Evolutionary conservation across 1,140 invertebrate genomes (phyloP).

Genomic region (Condylostylus longicornis): DNA sequence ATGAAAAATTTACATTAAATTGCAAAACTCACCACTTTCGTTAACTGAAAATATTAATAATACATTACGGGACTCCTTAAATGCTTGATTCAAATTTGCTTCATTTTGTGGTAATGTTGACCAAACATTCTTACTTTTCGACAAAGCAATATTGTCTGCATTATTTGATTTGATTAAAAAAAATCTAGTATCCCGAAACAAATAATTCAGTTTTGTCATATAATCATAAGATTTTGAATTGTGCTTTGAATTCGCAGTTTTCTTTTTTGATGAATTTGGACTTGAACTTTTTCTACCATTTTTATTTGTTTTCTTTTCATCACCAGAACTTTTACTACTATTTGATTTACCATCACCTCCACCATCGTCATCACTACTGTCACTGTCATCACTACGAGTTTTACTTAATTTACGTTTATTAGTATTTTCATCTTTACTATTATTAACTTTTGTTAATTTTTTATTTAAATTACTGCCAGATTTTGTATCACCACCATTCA

Average conservation of each 20-base stretch:
- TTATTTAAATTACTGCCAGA: conserved; percentile 5
- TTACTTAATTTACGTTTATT: neutral
- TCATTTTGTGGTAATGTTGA: conserved; percentile 95
- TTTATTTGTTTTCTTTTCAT: conserved; percentile 19
- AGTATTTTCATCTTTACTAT: neutral
- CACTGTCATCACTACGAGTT: neutral
- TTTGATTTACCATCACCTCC: conserved; percentile 18
- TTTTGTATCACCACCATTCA: conserved; percentile 34
- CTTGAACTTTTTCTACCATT: conserved; percentile 17
- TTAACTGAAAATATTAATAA: conserved; percentile 94
- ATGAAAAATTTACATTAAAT: no score
- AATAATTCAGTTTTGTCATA: conserved; percentile 78
- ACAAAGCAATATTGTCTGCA: conserved; percentile 86
- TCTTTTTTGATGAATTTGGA: conserved; percentile 23
- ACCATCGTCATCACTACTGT: conserved; percentile 16
- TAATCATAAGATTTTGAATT: conserved; percentile 63
- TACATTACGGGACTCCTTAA: conserved; percentile 81
- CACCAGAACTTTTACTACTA: no score
- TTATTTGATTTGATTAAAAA: conserved; percentile 98
- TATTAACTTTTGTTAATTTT: conserved; percentile 5
- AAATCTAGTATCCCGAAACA: conserved; percentile 88
- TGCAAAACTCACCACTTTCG: conserved; percentile 72
- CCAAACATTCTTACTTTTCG: conserved; percentile 94
- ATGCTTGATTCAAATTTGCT: conserved; percentile 88
- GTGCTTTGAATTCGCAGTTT: conserved; percentile 15